Base-by-base conservation (phyloP, 2,888 invertebrate genomes). In the Oxyteleia sp. region DNA sequence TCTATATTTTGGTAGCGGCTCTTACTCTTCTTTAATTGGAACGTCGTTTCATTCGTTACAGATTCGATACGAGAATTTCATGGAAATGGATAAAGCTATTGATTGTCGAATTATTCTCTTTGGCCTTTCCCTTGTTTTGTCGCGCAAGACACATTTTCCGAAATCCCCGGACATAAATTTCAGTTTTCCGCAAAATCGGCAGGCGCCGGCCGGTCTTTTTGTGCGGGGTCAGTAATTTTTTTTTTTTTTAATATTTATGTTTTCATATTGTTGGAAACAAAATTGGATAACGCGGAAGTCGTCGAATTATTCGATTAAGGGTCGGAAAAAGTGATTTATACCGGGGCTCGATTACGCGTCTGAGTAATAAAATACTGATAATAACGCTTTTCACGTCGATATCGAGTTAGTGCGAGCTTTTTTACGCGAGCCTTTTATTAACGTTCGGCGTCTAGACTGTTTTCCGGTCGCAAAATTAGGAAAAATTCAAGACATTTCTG, bases 71-170 rank as follows among this genome's bases (percentile, higher is more conserved):
- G 35, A 45, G 71, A 26, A 18, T 57, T 64, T 64, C 49, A 71
- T 49, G 63, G 57, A 57, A 71, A 71, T 55, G 69, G 35, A 78
- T 71, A 71, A 71, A 71, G 41, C 49, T 41, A 71, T 71, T 79
- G 79, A 71, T 72, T 80, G 72, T 41, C 41, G 38, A 80, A 80
- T 72, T 80, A 72, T 71, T 80, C 64, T 59, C 53, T 69, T 68
- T 61, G 53, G 49, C 23, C 26, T 45, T 41, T 47, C 63, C 23
- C 55, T 68, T 47, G 59, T 69, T 68, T 69, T 68, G 51, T 35
- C 57, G 38, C 20, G 11, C 38, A 68, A 64, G 72, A 72, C 59
- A 72, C 51, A 64, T 72, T 80, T 72, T 72, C 66, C 41, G 38
- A 53, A 51, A 69, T 66, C 43, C 64, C 53, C 0, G 69, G 43